These are phyloP conservation scores for Busseola fusca DNA, from an alignment of 2,888 invertebrate species.

Conservation along the genomic window DNA sequence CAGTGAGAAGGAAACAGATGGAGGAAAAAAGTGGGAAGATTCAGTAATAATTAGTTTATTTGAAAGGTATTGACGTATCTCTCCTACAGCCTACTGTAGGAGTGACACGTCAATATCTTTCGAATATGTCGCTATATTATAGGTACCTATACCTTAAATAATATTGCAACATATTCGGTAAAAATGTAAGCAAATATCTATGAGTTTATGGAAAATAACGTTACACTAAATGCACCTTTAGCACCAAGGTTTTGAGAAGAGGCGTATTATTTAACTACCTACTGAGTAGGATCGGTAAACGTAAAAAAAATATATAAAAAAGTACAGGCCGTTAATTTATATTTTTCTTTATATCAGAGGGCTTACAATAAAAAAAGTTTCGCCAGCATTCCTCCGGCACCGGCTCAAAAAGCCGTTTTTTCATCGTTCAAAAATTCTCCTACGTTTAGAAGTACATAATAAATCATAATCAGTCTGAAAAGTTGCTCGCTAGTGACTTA, in stretches of 20 bases:
- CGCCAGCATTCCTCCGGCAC: slow-evolving; percentile 32
- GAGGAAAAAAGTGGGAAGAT: neutral
- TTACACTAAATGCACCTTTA: neutral
- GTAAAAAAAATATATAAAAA: slow-evolving; percentile 20
- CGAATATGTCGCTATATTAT: no score
- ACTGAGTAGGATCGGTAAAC: neutral
- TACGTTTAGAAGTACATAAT: slow-evolving; percentile 64
- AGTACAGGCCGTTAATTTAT: slow-evolving; percentile 34
- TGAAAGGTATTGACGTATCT: no score
- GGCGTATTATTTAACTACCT: neutral
- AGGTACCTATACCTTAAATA: neutral
- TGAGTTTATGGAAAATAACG: no score
- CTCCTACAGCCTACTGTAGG: no score
- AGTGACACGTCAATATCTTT: no score
- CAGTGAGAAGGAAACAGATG: neutral
- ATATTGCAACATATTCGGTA: no score
- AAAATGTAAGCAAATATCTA: no score
- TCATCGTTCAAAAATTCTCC: slow-evolving; percentile 63
- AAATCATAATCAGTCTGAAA: slow-evolving; percentile 74
- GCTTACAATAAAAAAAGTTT: slow-evolving; percentile 59
- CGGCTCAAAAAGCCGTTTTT: slow-evolving; percentile 44
- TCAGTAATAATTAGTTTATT: neutral
- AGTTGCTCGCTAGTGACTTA: slow-evolving; percentile 73
- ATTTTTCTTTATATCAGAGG: slow-evolving; percentile 46
- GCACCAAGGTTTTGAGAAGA: neutral